Base-by-base conservation (phyloP, 2,797 vertebrate species). In the Cichlasoma orientale region DNA sequence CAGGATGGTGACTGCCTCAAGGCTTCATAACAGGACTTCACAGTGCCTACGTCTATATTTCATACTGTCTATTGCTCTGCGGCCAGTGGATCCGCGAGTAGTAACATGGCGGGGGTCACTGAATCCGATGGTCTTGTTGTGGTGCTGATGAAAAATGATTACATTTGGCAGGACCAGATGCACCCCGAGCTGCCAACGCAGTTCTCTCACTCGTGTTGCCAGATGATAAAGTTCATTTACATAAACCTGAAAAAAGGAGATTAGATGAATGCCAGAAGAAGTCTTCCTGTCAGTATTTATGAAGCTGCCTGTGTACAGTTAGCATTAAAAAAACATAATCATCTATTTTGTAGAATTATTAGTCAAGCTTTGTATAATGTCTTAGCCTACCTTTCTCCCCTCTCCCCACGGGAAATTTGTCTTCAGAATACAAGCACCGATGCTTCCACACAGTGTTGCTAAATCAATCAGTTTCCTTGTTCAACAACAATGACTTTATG, bases 371-470 rank as follows among this genome's bases (percentile, higher is more conserved):
- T 50, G 44, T 50, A 57, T 50, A 58, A 61, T 33, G 29, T 61
- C 5, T 52, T n/a, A 19, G 1, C 19, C 23, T 50, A 29, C 29
- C 19, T 31, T 44, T 82, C n/a, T 36, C 36, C 7, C 61, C 54
- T 27, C 71, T 76, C 56, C 75, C 66, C 23, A 5, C 33, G 77
- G 75, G 82, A 88, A 63, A 80, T 80, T 56, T 76, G 23, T 58
- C 41, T n/a, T 13, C 9, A 63, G 61, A 57, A 41, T 33, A 44
- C 27, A 31, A 75, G 50, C 29, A 21, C 12, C 12, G 69, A 56
- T 23, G 72, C 18, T 38, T 66, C 69, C 31, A 3, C 71, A 56
- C 23, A 19, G 1, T 78, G 19, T 58, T 53, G 41, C 61, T 53
- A 19, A 12, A 77, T 73, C 58, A 76, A 79, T 80, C 41, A 68